phyloP scores from a whole-genome alignment of 2,113 vertebrate genomes.

The Gadus chalcogrammus region DNA sequence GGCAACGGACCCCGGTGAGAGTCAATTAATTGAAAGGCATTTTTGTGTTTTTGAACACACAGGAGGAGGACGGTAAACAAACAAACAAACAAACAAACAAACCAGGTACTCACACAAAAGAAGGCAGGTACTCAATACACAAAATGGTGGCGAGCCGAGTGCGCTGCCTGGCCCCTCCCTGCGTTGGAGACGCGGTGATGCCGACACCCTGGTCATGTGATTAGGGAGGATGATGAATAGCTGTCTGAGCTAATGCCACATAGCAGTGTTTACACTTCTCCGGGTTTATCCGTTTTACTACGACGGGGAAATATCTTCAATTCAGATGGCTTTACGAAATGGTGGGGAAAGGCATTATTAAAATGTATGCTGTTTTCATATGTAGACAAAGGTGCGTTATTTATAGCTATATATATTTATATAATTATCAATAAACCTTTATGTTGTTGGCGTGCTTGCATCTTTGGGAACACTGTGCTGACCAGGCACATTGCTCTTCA shows the following conservation, averaged over 20 bases:
- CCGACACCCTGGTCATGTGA: conserved; percentile 71
- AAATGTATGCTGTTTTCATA: too few species aligned
- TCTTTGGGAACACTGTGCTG: conserved; percentile 65
- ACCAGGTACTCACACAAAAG: conserved; percentile 64
- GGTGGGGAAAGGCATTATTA: too few species aligned
- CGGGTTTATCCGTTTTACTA: conserved; percentile 32
- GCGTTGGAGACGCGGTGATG: conserved; percentile 55
- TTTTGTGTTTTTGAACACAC: not conserved
- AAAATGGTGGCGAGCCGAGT: conserved; percentile 71
- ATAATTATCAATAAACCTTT: conserved; percentile 11
- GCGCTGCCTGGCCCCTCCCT: conserved; percentile 61
- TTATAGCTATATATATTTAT: conserved; percentile 47
- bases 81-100: too few species aligned
- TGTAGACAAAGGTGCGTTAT: conserved; percentile 57
- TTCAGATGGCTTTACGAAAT: not conserved
- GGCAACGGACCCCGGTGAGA: not conserved
- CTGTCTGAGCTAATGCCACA: conserved; percentile 31
- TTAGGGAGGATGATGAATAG: conserved; percentile 57
- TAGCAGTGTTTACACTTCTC: conserved; percentile 48
- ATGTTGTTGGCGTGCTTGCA: conserved; percentile 61
- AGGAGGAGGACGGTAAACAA: too few species aligned
- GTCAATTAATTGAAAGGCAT: not conserved
- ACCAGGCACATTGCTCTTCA: conserved; percentile 66
- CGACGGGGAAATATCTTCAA: not conserved
- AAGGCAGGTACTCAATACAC: conserved; percentile 64